A percentile compares a stretch with the other conserved stretches of the same genome.
phyloP scores from a whole-genome alignment of 2,888 invertebrate genomes.

The Acanthoscelides obtectus region DNA sequence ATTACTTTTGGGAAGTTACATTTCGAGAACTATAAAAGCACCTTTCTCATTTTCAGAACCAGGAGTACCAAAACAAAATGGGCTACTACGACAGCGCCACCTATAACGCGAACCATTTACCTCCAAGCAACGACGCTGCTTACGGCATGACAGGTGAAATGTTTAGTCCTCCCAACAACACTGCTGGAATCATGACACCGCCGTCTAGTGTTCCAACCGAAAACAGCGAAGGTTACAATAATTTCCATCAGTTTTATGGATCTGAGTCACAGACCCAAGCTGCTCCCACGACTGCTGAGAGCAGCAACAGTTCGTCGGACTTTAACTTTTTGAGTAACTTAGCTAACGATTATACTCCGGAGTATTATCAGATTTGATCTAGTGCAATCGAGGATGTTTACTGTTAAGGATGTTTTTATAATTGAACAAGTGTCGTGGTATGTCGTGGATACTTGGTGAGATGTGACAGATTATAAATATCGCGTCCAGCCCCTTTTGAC shows the following conservation, averaged over 20 bases:
- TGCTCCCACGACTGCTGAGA: slow-evolving; percentile 59
- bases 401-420: slow-evolving; percentile 16
- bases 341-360: slow-evolving; percentile 89
- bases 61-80: slow-evolving; percentile 38
- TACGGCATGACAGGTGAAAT: slow-evolving; percentile 49
- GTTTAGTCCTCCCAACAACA: slow-evolving; percentile 43
- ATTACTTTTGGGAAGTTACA: too few species aligned
- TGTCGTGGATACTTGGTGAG: slow-evolving; percentile 18
- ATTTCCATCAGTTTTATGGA: slow-evolving; percentile 68
- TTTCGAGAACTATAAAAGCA: too few species aligned
- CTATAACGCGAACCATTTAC: slow-evolving; percentile 44
- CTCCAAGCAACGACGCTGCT: slow-evolving; percentile 49
- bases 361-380: slow-evolving; percentile 74
- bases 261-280: slow-evolving; percentile 43
- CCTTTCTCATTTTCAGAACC: slow-evolving; percentile 30
- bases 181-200: slow-evolving; percentile 56
- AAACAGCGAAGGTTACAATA: slow-evolving; percentile 62
- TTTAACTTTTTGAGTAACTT: slow-evolving; percentile 90
- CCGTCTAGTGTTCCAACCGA: slow-evolving; percentile 57
- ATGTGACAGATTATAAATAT: not conserved
- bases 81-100: slow-evolving; percentile 57
- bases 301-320: slow-evolving; percentile 89
- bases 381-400: slow-evolving; percentile 37
- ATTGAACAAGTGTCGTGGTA: slow-evolving; percentile 26
- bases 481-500: too few species aligned